Base-by-base conservation (phyloP, 2,888 invertebrate genomes). In the Stenolophus ochropezus region DNA sequence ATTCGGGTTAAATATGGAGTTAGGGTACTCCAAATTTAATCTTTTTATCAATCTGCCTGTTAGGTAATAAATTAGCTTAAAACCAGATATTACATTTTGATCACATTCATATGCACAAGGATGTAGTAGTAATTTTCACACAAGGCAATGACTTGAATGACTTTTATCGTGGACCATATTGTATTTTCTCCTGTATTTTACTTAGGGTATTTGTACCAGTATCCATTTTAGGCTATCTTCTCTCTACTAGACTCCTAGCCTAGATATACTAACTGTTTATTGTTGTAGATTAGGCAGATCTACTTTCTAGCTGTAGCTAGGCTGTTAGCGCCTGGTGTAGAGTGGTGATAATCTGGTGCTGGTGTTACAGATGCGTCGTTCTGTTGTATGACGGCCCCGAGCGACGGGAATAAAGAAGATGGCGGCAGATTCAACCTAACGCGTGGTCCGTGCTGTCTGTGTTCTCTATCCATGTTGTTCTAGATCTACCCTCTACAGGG, bases 291-390 rank as follows among this genome's bases (percentile, higher is more conserved):
- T 42, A 42, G 33, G 11, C 33, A 42, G 33, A 42, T 42, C 33
- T 42, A 42, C 33, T 42, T 42, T 42, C 33, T 42, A 42, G 33
- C 33, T 42, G 33, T 42, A 42, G 33, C 6, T 42, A 42, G 33
- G 33, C 33, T 4, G 11, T 42, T 42, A 42, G 8, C 33, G 2
- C 11, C 33, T 42, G 33, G 33, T 42, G 2, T 42, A 42, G 33
- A 42, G 11, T 42, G 33, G 21, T 77, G 47, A 65, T 77, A 77
- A 77, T 77, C 8, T 61, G 47, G 6, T 61, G 47, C 42, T 90
- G 88, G 91, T 91, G 92, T 94, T 95, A 90, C 95, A 95, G 95
- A 95, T 95, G 94, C 95, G 90, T 95, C 95, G 92, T 95, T 95
- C 92, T 95, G 95, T 93, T 95, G 95, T 92, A 93, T 95, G 90